Base-by-base conservation (phyloP, 2,113 vertebrate genomes). In the Cyprinodon brontotheroides region DNA sequence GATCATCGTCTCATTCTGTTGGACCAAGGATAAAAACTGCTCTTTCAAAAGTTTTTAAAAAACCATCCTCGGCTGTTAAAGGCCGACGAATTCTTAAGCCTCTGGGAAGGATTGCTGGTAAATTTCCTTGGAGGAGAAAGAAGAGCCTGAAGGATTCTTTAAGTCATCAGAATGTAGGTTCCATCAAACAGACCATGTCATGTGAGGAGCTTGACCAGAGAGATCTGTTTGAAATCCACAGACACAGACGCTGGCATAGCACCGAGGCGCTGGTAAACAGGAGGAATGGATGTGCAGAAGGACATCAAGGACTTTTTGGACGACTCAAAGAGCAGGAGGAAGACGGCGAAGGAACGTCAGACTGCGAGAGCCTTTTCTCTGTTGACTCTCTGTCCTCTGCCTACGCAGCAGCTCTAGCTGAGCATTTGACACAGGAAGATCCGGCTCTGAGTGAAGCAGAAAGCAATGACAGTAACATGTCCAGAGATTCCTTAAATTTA, bases 381-480 rank as follows among this genome's bases (percentile, higher is more conserved):
- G 84, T 96, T 39, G 98, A 98, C 87, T 99, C 97, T 20, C 95
- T 99, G 59, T 98, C 96, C 5, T 96, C 92, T 11, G 89, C 95
- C 69, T 96, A 93, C 77, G 90, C 90, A 17, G 92, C 89, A 72
- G 89, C 89, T 45, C 87, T 95, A 4, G 85, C 80, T 1, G 90
- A 94, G 69, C 94, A 94, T 50, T 79, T 92, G 60, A 93, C 89
- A 66, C 86, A 78, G 36, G 94, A 95, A 70, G 93, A 95, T 71
- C 75, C 69, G 11, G 89, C 74, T 59, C 88, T 68, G 29, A 96
- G 96, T 36, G 95, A 96, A 74, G 91, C 93, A 1, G 96, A 97
- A 75, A 98, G 96, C 0, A 95, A 96, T 60, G 93, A 96, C 79
- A 97, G 96, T 86, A 94, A 96, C 78, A 96, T 99, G 92, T 98